Base-by-base conservation (phyloP, 2,113 vertebrate species). In the Osmerus mordax region DNA sequence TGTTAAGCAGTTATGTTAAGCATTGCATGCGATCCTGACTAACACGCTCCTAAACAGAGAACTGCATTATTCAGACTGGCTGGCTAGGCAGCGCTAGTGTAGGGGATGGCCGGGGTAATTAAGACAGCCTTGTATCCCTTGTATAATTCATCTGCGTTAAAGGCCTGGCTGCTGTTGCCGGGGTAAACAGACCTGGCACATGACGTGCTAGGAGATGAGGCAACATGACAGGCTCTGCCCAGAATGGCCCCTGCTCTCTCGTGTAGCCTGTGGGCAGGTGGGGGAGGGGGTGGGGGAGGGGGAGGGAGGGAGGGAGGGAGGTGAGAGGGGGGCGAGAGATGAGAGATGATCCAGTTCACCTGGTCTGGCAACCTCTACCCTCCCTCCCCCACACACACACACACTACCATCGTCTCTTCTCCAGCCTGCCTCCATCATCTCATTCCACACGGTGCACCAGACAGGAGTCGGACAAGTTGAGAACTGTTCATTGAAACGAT, bases 41-140 rank as follows among this genome's bases (percentile, higher is more conserved):
- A 83, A 87, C 72, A 52, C 65, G 69, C 61, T 82, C 79, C 79
- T 84, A 84, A 86, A 75, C 80, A 78, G 75, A 80, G 69, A 70
- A n/a, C 77, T 92, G 77, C 88, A 91, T 91, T 89, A 90, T 91
- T 92, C 77, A 91, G 70, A 82, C 16, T 76, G 70, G 68, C 73
- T n/a, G 58, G 18, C 29, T 32, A 32, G 29, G 29, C 29, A 32
- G 29, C 29, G 29, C 29, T 32, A 32, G 29, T 32, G 29, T 32
- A 23, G 60, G 23, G 60, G 21, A 21, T 78, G 75, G 79, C 75
- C 69, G 62, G 65, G 73, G 82, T 88, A 89, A 92, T 92, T 91
- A 91, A 84, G 74, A 82, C 60, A 79, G 60, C 81, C 74, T 81
- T 89, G 84, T 87, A 84, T 77, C 66, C 54, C 41, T 67, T 90